Conservation (phyloP, 2,113 vertebrate species). For the Microtus pennsylvanicus region DNA sequence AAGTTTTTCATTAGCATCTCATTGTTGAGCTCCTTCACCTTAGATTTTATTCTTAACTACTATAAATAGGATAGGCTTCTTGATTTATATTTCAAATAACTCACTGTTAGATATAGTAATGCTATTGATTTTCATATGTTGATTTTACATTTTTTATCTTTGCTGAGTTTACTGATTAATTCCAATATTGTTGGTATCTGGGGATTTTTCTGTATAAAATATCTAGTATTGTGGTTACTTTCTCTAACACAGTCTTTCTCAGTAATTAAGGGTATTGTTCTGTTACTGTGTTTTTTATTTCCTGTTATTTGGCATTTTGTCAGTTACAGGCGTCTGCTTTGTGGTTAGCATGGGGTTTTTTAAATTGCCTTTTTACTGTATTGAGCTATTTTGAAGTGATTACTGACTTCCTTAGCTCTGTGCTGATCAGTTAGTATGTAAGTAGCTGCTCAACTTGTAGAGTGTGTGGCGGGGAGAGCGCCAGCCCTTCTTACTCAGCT, state of each 20-base stretch:
- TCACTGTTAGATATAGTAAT: neutral
- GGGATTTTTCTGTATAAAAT: neutral
- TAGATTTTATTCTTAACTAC: neutral
- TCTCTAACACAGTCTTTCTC: neutral
- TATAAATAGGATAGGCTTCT: neutral
- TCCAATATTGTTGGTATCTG: neutral
- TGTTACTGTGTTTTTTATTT: neutral
- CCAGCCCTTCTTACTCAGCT: neutral
- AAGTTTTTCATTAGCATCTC: neutral
- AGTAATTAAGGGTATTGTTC: neutral
- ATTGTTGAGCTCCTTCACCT: neutral
- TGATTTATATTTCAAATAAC: neutral
- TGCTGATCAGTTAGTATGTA: neutral
- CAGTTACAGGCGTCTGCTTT: neutral
- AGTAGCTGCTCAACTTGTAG: neutral
- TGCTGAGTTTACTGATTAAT: neutral
- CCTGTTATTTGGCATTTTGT: neutral
- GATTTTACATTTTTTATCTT: constrained; percentile 23
- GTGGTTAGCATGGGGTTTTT: neutral
- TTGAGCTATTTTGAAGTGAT: neutral
- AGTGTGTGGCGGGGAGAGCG: neutral
- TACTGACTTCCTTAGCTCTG: neutral
- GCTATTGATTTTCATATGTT: neutral
- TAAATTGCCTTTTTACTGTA: neutral
- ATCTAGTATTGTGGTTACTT: neutral